phyloP scores from a whole-genome alignment of 1,140 invertebrate species.

The Idris sp. region DNA sequence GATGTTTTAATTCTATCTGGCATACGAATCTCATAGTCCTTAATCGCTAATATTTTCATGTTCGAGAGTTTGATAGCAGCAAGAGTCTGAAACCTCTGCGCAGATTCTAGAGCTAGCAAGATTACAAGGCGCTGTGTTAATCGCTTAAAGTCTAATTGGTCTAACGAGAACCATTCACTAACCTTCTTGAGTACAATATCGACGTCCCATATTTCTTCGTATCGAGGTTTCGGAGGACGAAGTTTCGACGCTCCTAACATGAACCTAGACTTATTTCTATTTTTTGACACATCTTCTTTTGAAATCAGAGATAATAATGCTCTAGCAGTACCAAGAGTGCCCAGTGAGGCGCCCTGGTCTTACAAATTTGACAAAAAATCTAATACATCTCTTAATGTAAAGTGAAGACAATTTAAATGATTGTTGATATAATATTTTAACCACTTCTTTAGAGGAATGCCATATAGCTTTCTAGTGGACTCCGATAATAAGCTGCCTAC shows the following conservation, averaged over 20 bases:
- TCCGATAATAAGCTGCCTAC: no score
- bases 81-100: slow-evolving; percentile 10
- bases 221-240: not conserved
- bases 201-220: slow-evolving; percentile 1
- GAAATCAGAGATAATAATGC: no score
- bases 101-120: slow-evolving; percentile 1
- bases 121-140: slow-evolving; percentile 2
- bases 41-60: slow-evolving; percentile 1
- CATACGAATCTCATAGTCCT: slow-evolving; percentile 5
- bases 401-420: no score
- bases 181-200: not conserved
- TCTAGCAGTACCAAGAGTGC: no score
- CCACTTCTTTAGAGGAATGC: no score
- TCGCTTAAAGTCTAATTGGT: not conserved
- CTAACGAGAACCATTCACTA: not conserved
- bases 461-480: no score
- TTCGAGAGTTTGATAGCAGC: slow-evolving; percentile 7
- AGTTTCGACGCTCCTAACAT: slow-evolving; percentile 7
- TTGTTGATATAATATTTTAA: no score
- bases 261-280: not conserved
- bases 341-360: no score
- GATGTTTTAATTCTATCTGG: slow-evolving; percentile 13
- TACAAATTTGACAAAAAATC: no score
- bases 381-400: no score
- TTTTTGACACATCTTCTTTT: no score